Evolutionary conservation across 2,888 invertebrate genomes (phyloP).

Genomic region (Thymelicus sylvestris): DNA sequence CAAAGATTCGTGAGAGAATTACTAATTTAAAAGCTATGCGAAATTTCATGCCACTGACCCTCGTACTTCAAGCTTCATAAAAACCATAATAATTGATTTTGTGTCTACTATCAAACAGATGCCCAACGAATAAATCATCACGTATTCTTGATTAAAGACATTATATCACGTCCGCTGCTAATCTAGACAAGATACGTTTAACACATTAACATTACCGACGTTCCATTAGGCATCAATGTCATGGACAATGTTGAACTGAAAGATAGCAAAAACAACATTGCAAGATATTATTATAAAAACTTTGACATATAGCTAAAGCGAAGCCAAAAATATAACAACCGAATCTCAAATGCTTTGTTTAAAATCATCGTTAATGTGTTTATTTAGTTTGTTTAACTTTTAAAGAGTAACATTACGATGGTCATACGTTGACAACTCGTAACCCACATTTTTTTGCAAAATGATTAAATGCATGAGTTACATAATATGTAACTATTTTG

Average conservation of each 20-base stretch:
- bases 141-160: neutral
- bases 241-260: slow-evolving; percentile 61
- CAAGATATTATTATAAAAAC: slow-evolving; percentile 1
- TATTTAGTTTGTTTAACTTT: too few relatives aligned
- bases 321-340: neutral
- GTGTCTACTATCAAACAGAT: neutral
- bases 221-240: slow-evolving; percentile 74
- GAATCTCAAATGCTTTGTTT: too few relatives aligned
- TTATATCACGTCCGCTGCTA: slow-evolving; percentile 9
- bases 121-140: neutral
- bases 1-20: too few relatives aligned
- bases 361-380: too few relatives aligned
- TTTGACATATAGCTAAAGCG: slow-evolving; percentile 5
- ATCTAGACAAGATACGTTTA: slow-evolving; percentile 39
- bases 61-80: neutral
- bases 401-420: too few relatives aligned
- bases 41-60: neutral
- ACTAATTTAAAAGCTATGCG: neutral
- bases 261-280: slow-evolving; percentile 47
- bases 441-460: too few relatives aligned
- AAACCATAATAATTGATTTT: slow-evolving; percentile 1
- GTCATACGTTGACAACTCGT: too few relatives aligned
- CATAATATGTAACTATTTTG: too few relatives aligned
- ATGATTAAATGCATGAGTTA: too few relatives aligned
- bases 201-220: slow-evolving; percentile 62